A percentile compares a stretch with the other conserved stretches of the same genome.
Evolutionary conservation across 2,797 vertebrate genomes (phyloP).

Genomic region (Pangasius mekongensis): DNA sequence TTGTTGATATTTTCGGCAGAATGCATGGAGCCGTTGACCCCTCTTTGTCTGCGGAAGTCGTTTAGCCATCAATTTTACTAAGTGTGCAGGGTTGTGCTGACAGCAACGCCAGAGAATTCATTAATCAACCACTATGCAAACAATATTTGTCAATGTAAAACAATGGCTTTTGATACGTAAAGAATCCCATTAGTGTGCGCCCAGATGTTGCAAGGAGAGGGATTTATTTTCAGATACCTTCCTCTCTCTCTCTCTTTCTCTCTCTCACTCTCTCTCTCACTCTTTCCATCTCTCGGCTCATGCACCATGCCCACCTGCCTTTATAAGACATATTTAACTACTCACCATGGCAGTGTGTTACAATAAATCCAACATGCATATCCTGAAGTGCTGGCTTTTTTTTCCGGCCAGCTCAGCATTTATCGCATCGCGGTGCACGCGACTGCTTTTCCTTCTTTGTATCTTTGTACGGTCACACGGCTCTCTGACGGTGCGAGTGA

Average conservation of each 20-base stretch:
- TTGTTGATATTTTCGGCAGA: slow-evolving; percentile 60
- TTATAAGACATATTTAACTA: slow-evolving; percentile 58
- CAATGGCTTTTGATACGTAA: slow-evolving; percentile 56
- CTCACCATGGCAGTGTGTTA: slow-evolving; percentile 54
- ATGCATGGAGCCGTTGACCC: slow-evolving; percentile 61
- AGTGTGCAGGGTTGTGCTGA: slow-evolving; percentile 53
- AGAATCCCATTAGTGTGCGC: slow-evolving; percentile 55
- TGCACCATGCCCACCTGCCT: slow-evolving; percentile 26
- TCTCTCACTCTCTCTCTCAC: slow-evolving; percentile 10
- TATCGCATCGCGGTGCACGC: slow-evolving; percentile 38
- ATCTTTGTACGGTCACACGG: slow-evolving; percentile 52
- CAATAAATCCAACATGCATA: slow-evolving; percentile 59
- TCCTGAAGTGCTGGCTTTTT: slow-evolving; percentile 16
- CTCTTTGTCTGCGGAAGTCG: slow-evolving; percentile 61
- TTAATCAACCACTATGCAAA: slow-evolving; percentile 70
- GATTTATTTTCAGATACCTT: slow-evolving; percentile 56
- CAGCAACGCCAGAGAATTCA: slow-evolving; percentile 59
- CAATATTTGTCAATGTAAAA: slow-evolving; percentile 66
- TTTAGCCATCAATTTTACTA: slow-evolving; percentile 58
- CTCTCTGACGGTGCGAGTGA: slow-evolving; percentile 50
- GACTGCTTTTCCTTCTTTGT: slow-evolving; percentile 42
- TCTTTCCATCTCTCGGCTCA: neutral
- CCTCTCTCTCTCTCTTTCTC: neutral
- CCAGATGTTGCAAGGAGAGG: slow-evolving; percentile 59
- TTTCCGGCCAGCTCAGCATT: slow-evolving; percentile 49